These are phyloP conservation scores for Carassius gibelio DNA, from an alignment of 2,113 vertebrate genomes.

Conservation along the genomic window DNA sequence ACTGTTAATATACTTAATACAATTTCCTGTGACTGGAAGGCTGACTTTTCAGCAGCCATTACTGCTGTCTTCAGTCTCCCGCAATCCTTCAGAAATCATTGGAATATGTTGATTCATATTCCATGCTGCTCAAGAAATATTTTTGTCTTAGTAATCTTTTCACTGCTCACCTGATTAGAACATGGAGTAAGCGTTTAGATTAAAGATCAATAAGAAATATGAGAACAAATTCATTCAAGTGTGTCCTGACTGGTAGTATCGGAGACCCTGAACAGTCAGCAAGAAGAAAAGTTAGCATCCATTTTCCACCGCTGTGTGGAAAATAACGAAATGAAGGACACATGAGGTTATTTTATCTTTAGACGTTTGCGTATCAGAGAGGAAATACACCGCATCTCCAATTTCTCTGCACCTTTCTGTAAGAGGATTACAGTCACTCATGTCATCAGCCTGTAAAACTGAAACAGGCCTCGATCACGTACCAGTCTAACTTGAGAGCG, in stretches of 20 bases:
- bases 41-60: no score
- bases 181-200: background rate
- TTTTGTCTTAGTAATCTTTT: background rate
- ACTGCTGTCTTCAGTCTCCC: no score
- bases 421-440: background rate
- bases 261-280: background rate
- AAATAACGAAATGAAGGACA: background rate
- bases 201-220: background rate
- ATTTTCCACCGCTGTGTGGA: background rate
- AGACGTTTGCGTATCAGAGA: constrained; percentile 11
- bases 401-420: constrained; percentile 12
- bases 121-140: background rate
- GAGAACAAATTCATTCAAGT: background rate
- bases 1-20: no score
- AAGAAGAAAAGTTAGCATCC: background rate
- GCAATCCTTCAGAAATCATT: no score
- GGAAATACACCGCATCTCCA: constrained; percentile 4
- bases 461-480: background rate
- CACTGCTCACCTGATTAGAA: background rate
- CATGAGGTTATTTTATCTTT: constrained; percentile 20
- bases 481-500: background rate
- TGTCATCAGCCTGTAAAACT: background rate
- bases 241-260: background rate
- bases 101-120: no score
- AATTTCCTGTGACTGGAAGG: no score